These are phyloP conservation scores for Phrynocephalus vlangalii DNA, from an alignment of 2,797 vertebrate species.

Conservation along the genomic window DNA sequence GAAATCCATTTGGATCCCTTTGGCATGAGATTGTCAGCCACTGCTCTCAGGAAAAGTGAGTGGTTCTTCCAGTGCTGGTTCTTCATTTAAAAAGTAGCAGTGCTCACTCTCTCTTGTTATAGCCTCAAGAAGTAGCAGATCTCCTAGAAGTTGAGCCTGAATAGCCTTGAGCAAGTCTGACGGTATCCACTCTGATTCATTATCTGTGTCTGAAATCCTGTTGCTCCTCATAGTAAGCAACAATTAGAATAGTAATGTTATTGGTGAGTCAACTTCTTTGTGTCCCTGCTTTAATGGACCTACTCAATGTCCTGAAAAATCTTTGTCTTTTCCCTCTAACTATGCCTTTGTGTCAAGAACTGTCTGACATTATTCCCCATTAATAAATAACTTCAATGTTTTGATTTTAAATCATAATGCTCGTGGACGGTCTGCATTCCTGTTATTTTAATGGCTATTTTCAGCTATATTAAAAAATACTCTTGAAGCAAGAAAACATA, in stretches of 20 bases:
- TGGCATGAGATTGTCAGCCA: too few species aligned
- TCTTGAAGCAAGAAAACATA: constrained; percentile 29
- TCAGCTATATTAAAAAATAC: constrained; percentile 31
- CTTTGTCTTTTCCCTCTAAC: not conserved
- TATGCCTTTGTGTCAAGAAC: constrained; percentile 4
- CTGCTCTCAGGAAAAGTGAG: not conserved
- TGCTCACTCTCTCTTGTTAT: too few species aligned
- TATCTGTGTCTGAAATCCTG: not conserved
- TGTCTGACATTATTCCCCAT: not conserved
- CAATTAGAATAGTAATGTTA: too few species aligned
- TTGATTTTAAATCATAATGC: constrained; percentile 31
- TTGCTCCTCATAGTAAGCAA: too few species aligned
- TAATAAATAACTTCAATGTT: not conserved
- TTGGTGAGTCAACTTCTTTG: too few species aligned
- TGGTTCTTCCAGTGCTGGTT: not conserved
- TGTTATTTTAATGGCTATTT: constrained; percentile 33
- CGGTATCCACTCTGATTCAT: not conserved
- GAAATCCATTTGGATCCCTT: not conserved
- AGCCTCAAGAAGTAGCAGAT: not conserved
- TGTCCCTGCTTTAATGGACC: too few species aligned
- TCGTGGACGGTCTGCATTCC: constrained; percentile 43
- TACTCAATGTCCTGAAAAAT: not conserved
- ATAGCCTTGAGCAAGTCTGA: too few species aligned
- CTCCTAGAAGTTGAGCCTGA: too few species aligned
- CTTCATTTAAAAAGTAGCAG: not conserved